phyloP scores from a whole-genome alignment of 2,113 vertebrate genomes.

The Rhegmatorhina hoffmannsi region DNA sequence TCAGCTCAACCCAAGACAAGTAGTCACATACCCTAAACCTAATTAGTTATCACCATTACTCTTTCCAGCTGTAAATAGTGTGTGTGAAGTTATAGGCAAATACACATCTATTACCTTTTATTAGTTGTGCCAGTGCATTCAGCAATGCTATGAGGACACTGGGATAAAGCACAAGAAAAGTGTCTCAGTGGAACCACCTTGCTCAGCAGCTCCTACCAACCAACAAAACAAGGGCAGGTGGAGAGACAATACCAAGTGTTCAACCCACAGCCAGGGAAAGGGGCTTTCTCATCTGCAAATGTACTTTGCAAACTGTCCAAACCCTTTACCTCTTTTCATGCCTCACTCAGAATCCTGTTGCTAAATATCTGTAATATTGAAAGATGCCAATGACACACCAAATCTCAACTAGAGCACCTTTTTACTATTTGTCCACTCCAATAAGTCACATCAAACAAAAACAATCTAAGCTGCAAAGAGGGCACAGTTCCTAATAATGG shows the following conservation, averaged over 20 bases:
- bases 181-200: not conserved
- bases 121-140: not conserved
- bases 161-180: not conserved
- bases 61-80: not conserved
- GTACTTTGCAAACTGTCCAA: not conserved
- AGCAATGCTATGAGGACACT: accelerated
- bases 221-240: not conserved
- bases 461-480: not conserved
- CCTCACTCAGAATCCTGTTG: not conserved
- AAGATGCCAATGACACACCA: not conserved
- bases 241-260: not conserved
- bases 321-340: not conserved
- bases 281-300: not conserved
- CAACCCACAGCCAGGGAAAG: not conserved
- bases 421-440: not conserved
- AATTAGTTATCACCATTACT: not conserved
- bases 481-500: not conserved
- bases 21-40: not conserved
- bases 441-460: not conserved
- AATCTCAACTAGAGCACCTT: not conserved
- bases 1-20: too few species aligned
- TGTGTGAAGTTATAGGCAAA: not conserved
- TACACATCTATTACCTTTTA: accelerated
- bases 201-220: not conserved
- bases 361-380: not conserved